These are phyloP conservation scores for Cyprinus carpio DNA, from an alignment of 2,113 vertebrate genomes.

Conservation along the genomic window DNA sequence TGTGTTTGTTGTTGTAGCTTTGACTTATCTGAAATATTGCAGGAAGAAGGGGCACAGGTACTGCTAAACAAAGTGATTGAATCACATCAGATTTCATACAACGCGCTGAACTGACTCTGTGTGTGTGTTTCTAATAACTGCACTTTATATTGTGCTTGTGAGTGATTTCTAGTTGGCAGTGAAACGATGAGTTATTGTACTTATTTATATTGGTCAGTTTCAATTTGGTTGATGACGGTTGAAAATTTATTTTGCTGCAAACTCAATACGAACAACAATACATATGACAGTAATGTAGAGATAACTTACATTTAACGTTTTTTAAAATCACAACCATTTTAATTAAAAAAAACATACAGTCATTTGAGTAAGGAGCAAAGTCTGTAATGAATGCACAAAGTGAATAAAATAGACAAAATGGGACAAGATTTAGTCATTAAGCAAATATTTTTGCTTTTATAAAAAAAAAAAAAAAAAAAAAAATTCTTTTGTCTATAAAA, in stretches of 20 bases:
- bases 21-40: slow-evolving; percentile 38
- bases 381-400: neutral
- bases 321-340: neutral
- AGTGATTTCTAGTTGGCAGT: neutral
- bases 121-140: neutral
- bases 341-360: neutral
- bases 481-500: too few species aligned
- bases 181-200: slow-evolving; percentile 1
- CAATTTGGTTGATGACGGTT: neutral
- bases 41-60: neutral
- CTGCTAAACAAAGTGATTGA: slow-evolving; percentile 31
- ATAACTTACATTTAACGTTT: neutral
- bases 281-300: neutral
- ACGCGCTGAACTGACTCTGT: neutral
- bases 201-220: slow-evolving; percentile 1
- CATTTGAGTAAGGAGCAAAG: neutral
- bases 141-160: neutral
- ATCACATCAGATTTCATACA: slow-evolving; percentile 2
- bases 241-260: neutral
- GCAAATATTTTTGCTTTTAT: too few species aligned
- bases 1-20: slow-evolving; percentile 23
- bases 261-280: neutral
- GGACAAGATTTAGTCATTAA: neutral
- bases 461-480: too few species aligned
- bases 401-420: neutral